Base-by-base conservation (phyloP, 1,140 invertebrate species). In the Andricus grossulariae region DNA sequence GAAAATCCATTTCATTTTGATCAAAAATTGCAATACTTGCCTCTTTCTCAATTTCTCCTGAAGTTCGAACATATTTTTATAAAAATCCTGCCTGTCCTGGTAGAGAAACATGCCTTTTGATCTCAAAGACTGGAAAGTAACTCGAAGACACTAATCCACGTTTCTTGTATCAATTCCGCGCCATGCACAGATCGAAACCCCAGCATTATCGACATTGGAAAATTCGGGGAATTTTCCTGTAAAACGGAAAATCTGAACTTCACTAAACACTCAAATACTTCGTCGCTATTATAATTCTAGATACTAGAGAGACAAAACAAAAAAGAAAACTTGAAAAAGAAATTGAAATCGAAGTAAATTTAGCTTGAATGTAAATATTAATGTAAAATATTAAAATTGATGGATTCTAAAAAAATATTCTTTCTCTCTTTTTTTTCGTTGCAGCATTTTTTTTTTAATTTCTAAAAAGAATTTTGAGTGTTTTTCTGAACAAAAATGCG, bases 41-140 rank as follows among this genome's bases (percentile, higher is more conserved):
- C 90, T 91, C 80, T 86, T 89, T 18, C 88, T 88, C 72, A 89
- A 80, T 79, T 86, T 89, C 57, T 90, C 88, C 60, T 90, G 89
- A 18, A 91, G 75, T 25, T 89, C 88, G 10, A 90, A 72, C 89
- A 91, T 90, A 73, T 85, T 88, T 78, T 84, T 87, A 54, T 89
- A 90, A 78, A 88, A 86, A 73, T 84, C 86, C 32, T 86, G 81
- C 12, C 77, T 83, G 52, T 90, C 25, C 15, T 66, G 39, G 16
- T 66, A 66, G 8, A 66, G 60, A 66, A 66, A 66, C 32, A 32
- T 66, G 25, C 39, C 32, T 45, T 66, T 66, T 45, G 32, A 45
- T 45, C 39, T 66, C 15, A 39, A 25, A 66, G 32, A 66, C 32
- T 60, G 32, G 15, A 32, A 60, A 55, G 18, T 19, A 66, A 66